Conservation (phyloP, 2,113 vertebrate genomes). For the Lagopus muta region DNA sequence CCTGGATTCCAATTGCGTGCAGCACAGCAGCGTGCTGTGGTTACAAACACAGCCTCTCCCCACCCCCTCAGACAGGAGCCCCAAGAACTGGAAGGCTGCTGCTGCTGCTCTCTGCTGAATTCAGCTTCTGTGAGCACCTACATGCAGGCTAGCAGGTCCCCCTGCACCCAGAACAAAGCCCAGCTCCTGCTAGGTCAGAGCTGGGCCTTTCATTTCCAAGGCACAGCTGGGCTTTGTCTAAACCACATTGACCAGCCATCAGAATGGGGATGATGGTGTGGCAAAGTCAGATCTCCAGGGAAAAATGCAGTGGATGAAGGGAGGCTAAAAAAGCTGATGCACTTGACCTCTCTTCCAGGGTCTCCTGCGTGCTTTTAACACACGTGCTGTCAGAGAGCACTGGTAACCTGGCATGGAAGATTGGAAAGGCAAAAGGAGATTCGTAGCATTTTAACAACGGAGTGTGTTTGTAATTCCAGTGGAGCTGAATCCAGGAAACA, state of each 20-base stretch:
- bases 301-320: background rate
- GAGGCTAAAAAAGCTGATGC: background rate
- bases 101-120: constrained; percentile 6
- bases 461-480: constrained; percentile 41
- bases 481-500: constrained; percentile 40
- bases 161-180: background rate
- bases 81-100: constrained; percentile 26
- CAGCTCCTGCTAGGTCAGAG: constrained; percentile 27
- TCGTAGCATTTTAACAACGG: constrained; percentile 21
- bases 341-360: constrained; percentile 19
- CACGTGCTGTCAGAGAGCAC: background rate
- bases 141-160: background rate
- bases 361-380: background rate
- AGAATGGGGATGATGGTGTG: background rate
- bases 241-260: background rate
- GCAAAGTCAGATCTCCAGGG: background rate
- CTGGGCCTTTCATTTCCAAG: background rate
- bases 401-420: background rate
- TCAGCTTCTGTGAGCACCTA: constrained; percentile 20
- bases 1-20: background rate
- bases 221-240: background rate
- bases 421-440: background rate
- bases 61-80: background rate
- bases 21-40: background rate
- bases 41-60: constrained; percentile 3